A percentile compares a stretch with the other conserved stretches of the same genome.
Evolutionary conservation across 2,888 invertebrate species (phyloP).

Genomic region (Thymelicus acteon): DNA sequence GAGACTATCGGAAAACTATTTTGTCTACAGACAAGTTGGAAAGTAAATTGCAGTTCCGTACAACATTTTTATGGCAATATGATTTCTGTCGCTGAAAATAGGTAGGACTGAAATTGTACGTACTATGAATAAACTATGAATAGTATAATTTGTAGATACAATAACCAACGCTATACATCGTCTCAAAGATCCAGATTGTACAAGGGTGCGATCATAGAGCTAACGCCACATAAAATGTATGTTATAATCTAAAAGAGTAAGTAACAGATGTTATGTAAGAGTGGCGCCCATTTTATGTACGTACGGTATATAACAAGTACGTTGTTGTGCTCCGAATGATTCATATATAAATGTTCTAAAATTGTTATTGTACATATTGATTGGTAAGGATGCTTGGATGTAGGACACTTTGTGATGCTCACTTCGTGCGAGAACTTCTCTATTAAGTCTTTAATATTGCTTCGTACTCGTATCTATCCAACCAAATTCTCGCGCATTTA

Average conservation of each 20-base stretch:
- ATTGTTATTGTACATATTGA: slow-evolving; percentile 76
- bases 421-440: slow-evolving; percentile 82
- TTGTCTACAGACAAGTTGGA: no score
- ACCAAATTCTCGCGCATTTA: slow-evolving; percentile 68
- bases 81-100: no score
- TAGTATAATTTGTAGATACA: not conserved
- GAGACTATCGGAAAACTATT: no score
- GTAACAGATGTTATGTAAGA: slow-evolving; percentile 39
- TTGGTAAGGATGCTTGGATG: slow-evolving; percentile 74
- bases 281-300: slow-evolving; percentile 22
- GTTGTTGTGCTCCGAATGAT: slow-evolving; percentile 40
- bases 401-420: slow-evolving; percentile 80
- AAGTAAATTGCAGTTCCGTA: no score
- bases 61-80: no score
- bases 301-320: slow-evolving; percentile 17
- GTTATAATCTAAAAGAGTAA: slow-evolving; percentile 13
- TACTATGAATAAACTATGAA: not conserved
- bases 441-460: slow-evolving; percentile 79
- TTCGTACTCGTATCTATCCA: slow-evolving; percentile 77
- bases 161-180: not conserved
- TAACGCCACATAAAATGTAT: not conserved
- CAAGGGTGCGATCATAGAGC: not conserved
- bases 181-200: not conserved
- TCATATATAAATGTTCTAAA: slow-evolving; percentile 59
- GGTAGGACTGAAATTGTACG: no score